Conservation (phyloP, 2,797 vertebrate genomes). For the Coccyzus lansbergi region DNA sequence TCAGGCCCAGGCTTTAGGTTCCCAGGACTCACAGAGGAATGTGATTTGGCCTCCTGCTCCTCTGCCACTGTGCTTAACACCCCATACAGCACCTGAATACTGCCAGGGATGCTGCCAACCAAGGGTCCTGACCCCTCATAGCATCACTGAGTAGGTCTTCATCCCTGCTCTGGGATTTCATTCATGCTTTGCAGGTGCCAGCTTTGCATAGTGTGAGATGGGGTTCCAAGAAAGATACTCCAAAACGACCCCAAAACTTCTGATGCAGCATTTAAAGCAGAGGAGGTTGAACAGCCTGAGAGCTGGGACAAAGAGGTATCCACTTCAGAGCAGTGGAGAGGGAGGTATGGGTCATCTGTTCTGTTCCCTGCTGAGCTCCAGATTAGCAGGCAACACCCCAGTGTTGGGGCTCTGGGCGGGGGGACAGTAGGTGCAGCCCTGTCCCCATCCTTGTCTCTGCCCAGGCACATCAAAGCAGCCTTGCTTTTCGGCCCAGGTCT, state of each 20-base stretch:
- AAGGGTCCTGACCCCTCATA: accelerated
- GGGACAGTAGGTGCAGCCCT: background rate
- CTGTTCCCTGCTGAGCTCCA: accelerated
- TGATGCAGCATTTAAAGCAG: background rate
- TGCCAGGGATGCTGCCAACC: background rate
- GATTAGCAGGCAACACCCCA: background rate
- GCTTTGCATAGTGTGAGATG: background rate
- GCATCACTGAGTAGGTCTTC: background rate
- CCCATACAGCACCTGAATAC: background rate
- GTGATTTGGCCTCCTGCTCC: background rate
- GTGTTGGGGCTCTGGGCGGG: background rate
- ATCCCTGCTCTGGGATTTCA: accelerated
- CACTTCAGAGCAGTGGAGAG: accelerated
- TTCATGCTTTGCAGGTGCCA: accelerated
- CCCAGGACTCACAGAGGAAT: constrained; percentile 7
- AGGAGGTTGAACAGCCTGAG: background rate
- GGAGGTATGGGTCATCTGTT: background rate
- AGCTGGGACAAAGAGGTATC: background rate
- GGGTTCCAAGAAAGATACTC: background rate
- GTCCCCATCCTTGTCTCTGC: background rate
- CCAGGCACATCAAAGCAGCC: background rate
- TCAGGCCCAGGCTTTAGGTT: background rate
- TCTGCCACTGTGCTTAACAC: background rate
- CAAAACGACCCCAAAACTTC: background rate
- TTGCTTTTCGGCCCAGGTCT: background rate